Base-by-base conservation (phyloP, 2,888 invertebrate species). In the Drosophila meridionalis region DNA sequence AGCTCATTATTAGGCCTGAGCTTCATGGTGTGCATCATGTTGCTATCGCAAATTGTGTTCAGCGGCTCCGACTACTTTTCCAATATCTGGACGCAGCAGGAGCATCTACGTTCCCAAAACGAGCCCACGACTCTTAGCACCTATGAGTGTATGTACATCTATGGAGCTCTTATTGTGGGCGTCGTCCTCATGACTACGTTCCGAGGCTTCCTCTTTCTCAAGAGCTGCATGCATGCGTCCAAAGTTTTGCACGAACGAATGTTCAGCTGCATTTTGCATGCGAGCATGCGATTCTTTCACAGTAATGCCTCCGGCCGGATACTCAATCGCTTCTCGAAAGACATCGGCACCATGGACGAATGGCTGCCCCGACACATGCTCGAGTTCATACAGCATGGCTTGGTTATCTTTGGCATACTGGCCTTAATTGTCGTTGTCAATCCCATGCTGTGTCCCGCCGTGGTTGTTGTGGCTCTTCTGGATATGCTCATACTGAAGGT, bases 211-310 rank as follows among this genome's bases (percentile, higher is more conserved):
- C 94, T 95, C 80, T 96, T 96, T 92, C 96, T 97, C 92, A 94
- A 94, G 82, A 94, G 96, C 30, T 96, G 96, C 92, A 96, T 97
- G 94, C 95, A 94, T 7, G 95, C 97, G 0, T 97, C 97, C 0
- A 94, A 95, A 72, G 95, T 94, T 71, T 94, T 98, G 3, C 98
- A 98, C 92, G 95, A 96, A 83, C 94, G 94, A 20, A 98, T 98
- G 97, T 98, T 98, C 93, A 93, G 94, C 48, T 95, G 96, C 55
- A 94, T 98, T 83, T 94, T 97, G 6, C 94, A 95, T 70, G 95
- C 97, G 0, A 96, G 96, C 0, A 96, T 98, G 95, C 93, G 95
- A 34, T 98, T 98, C 94, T 98, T 98, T 91, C 96, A 98, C 85
- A 95, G 94, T 0, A 98, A 98, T 93, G 96, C 97, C 5, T 95